Evolutionary conservation across 2,797 vertebrate species (phyloP).

Genomic region (Hypotaenidia okinawae): DNA sequence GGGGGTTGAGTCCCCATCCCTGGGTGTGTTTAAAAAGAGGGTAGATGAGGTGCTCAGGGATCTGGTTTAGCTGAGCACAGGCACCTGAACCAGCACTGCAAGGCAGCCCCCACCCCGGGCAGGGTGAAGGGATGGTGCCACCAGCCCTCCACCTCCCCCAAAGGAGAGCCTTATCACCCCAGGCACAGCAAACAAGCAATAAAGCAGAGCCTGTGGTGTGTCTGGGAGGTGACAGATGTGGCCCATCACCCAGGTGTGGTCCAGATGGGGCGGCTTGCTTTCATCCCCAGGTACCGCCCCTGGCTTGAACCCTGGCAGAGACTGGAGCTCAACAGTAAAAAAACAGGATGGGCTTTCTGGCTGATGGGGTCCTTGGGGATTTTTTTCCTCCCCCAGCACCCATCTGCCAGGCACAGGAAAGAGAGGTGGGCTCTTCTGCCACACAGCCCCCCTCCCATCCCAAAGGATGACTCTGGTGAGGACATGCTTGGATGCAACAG

Average conservation of each 20-base stretch:
- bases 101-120: background rate
- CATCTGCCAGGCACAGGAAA: background rate
- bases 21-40: too few species aligned
- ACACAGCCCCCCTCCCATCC: accelerated
- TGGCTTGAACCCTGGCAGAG: background rate
- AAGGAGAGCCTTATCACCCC: background rate
- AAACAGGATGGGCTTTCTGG: background rate
- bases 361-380: background rate
- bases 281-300: background rate
- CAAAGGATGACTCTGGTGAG: background rate
- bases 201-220: background rate
- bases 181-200: background rate
- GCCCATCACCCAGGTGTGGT: background rate
- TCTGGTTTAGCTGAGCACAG: too few species aligned
- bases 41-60: too few species aligned
- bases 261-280: background rate
- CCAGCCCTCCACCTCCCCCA: background rate
- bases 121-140: background rate
- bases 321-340: accelerated
- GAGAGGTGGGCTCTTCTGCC: background rate
- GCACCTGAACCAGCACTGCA: background rate
- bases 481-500: accelerated
- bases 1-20: too few species aligned
- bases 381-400: background rate
- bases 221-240: background rate